Base-by-base conservation (phyloP, 2,888 invertebrate genomes). In the Salticus scenicus region DNA sequence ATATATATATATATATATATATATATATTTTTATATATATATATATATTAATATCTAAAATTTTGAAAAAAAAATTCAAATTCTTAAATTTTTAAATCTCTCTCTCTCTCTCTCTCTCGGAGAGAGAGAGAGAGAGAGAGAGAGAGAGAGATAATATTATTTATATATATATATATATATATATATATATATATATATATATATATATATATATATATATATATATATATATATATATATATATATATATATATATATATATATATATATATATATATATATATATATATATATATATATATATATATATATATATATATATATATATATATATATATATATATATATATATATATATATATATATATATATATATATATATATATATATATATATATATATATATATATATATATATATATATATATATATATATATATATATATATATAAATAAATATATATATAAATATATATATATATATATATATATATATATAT, bases 1-100 rank as follows among this genome's bases (percentile, higher is more conserved):
- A 47, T 47, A 47, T 47, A 47, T 47, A 47, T 47, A 47, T 47
- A 47, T 47, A 47, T 47, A 17, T 47, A 47, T 47, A 47, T 47
- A 47, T 47, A 47, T 47, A 47, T 47, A 47, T 47, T 17, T 47
- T 17, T 47, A 47, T 47, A 47, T 47, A 47, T 47, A 17, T 47
- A 47, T 47, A n/a, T n/a, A n/a, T n/a, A n/a, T n/a, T n/a, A n/a
- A n/a, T n/a, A n/a, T n/a, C n/a, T n/a, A n/a, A n/a, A n/a, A n/a
- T n/a, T n/a, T n/a, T n/a, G n/a, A n/a, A n/a, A n/a, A n/a, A n/a
- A n/a, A n/a, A n/a, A n/a, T n/a, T n/a, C n/a, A n/a, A n/a, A n/a
- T n/a, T n/a, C n/a, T n/a, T n/a, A n/a, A n/a, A n/a, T n/a, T n/a
- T n/a, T n/a, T n/a, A n/a, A n/a, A n/a, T n/a, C n/a, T n/a, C n/a